Conservation (phyloP, 2,797 vertebrate species). For the Acrocephalus scirpaceus region DNA sequence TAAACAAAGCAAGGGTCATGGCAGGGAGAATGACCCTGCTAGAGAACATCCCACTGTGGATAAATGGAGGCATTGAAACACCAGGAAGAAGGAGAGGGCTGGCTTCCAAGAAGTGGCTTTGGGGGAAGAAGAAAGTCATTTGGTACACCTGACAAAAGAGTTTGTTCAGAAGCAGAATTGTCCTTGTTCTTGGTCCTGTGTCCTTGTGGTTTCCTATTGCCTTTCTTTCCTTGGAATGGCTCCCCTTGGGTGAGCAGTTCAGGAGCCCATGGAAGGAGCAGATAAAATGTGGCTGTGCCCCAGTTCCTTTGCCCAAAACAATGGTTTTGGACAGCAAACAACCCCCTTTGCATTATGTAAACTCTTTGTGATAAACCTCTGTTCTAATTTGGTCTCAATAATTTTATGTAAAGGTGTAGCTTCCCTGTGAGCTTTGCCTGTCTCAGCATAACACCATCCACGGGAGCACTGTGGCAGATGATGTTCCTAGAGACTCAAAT, state of each 20-base stretch:
- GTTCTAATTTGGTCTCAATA: not conserved
- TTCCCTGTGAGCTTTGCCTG: not conserved
- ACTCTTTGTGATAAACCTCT: not conserved
- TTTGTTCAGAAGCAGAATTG: not conserved
- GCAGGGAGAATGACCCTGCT: not conserved
- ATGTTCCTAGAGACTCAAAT: not conserved
- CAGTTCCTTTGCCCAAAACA: not conserved
- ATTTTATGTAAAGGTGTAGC: not conserved
- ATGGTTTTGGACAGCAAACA: not conserved
- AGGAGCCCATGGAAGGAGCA: not conserved
- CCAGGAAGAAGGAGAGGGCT: not conserved
- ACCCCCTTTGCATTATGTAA: not conserved
- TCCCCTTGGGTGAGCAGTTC: not conserved
- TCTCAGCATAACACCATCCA: not conserved
- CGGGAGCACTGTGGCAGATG: not conserved
- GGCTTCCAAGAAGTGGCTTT: not conserved
- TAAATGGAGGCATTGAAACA: slow-evolving; percentile 29
- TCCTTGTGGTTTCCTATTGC: not conserved
- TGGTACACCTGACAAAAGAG: slow-evolving; percentile 7
- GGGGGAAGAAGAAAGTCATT: not conserved
- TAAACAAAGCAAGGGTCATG: not conserved
- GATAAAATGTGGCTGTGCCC: not conserved
- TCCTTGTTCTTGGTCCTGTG: not conserved
- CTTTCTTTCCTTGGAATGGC: not conserved
- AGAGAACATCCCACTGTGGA: not conserved